phyloP scores from a whole-genome alignment of 2,113 vertebrate species.

The Rhinolophus ferrumequinum region DNA sequence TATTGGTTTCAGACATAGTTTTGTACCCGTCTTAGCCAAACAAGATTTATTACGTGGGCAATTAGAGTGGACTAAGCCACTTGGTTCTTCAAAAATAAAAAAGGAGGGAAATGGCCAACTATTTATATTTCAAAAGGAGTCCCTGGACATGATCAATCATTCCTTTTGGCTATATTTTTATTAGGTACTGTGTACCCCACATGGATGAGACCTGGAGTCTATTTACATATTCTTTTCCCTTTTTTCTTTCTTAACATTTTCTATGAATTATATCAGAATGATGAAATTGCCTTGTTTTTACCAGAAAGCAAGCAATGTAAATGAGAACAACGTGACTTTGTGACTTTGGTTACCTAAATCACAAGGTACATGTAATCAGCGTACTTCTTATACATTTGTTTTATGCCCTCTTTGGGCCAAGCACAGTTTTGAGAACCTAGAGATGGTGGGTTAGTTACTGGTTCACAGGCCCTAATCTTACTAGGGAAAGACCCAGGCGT shows the following conservation, averaged over 20 bases:
- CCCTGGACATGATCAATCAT: not conserved
- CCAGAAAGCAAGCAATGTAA: not conserved
- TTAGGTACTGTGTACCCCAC: not conserved
- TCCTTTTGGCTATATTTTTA: conserved; percentile 57
- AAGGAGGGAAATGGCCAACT: conserved; percentile 36
- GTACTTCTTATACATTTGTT: not conserved
- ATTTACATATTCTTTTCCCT: not conserved
- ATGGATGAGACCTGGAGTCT: not conserved
- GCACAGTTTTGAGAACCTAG: not conserved
- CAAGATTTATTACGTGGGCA: conserved; percentile 65
- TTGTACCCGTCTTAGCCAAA: conserved; percentile 66
- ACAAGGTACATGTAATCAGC: not conserved
- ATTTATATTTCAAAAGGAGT: conserved; percentile 56
- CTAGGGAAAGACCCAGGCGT: not conserved
- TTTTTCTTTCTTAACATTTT: not conserved
- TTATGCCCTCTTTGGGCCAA: not conserved
- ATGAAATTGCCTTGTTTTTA: conserved; percentile 11
- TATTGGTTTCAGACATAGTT: conserved; percentile 77
- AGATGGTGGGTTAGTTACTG: not conserved
- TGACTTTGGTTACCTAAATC: not conserved
- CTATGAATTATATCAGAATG: conserved; percentile 21
- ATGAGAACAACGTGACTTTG: not conserved
- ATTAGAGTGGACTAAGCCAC: conserved; percentile 67
- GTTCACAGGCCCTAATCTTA: not conserved
- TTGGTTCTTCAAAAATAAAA: conserved; percentile 49